A percentile compares a stretch with the other conserved stretches of the same genome.
These are phyloP conservation scores for Ormyrus pomaceus DNA, from an alignment of 2,888 invertebrate species.

Conservation along the genomic window DNA sequence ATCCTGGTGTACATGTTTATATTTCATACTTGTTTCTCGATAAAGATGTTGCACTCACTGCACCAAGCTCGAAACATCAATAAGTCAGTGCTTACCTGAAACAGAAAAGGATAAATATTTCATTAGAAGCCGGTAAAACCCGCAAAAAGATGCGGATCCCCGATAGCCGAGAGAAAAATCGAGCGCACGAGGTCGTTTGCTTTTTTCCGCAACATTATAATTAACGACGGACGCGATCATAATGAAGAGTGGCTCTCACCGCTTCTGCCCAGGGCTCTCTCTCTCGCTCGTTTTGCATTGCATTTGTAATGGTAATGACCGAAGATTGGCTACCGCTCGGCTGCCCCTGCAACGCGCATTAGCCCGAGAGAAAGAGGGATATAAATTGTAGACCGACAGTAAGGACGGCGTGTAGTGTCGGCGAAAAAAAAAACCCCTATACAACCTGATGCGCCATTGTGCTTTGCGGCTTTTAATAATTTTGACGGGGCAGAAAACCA, in stretches of 20 bases:
- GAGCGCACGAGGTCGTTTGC: neutral
- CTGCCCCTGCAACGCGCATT: constrained; percentile 6
- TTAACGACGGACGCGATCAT: constrained; percentile 33
- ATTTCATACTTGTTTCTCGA: too few species aligned
- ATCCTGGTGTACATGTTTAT: too few species aligned
- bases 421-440: constrained; percentile 9
- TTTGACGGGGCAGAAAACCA: neutral
- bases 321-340: constrained; percentile 40
- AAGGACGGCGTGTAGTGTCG: neutral
- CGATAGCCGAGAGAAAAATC: neutral
- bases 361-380: constrained; percentile 12
- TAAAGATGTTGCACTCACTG: too few species aligned
- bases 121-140: neutral
- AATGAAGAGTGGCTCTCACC: constrained; percentile 25
- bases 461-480: constrained; percentile 7
- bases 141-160: neutral
- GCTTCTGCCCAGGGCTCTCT: neutral
- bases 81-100: too few species aligned
- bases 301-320: constrained; percentile 52
- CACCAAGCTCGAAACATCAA: too few species aligned
- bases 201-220: constrained; percentile 30
- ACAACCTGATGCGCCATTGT: neutral
- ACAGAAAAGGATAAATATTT: too few species aligned
- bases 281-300: constrained; percentile 36
- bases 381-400: constrained; percentile 14